Base-by-base conservation (phyloP, 2,113 vertebrate genomes). In the Montifringilla adamsi region DNA sequence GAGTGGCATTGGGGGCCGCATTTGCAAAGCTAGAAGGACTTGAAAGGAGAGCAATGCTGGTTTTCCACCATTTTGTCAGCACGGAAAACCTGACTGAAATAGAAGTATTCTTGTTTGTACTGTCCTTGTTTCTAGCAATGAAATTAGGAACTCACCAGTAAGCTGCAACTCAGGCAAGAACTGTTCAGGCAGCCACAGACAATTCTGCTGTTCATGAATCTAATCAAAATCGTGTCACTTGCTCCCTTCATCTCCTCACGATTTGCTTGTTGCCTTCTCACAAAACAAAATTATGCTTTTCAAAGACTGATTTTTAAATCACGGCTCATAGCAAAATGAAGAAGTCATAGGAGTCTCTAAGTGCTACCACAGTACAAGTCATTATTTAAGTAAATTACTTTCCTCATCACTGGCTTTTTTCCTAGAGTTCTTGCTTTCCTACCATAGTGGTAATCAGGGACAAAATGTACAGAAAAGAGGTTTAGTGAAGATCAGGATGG, bases 41-140 rank as follows among this genome's bases (percentile, higher is more conserved):
- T 89, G 50, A 69, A 55, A 31, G 10, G 72, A 60, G 23, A 75
- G 26, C 23, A 31, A 7, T 37, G 35, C 31, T 62, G 7, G 19
- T 80, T 88, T 96, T 81, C 83, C 76, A 75, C 80, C 60, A 74
- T 80, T 87, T 94, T 90, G 82, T 59, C 52, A 72, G n/a, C 60
- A 81, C 9, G 4, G 64, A 92, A 92, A 92, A 44, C 11, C 9
- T 6, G 46, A 27, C 44, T 39, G 56, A 84, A 87, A 78, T 90
- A 85, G 24, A 58, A 82, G 27, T 58, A 28, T 49, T 64, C 30
- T 27, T 60, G 44, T 89, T 77, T 70, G 63, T 41, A 44, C 35
- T 46, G 37, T 39, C 80, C 16, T 47, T 9, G 0, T 78, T 84
- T 41, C 63, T 89, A 78, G 74, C 83, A 92, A 41, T 53, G 12